These are phyloP conservation scores for Alviniconcha strummeri DNA, from an alignment of 2,888 invertebrate species.

Conservation along the genomic window DNA sequence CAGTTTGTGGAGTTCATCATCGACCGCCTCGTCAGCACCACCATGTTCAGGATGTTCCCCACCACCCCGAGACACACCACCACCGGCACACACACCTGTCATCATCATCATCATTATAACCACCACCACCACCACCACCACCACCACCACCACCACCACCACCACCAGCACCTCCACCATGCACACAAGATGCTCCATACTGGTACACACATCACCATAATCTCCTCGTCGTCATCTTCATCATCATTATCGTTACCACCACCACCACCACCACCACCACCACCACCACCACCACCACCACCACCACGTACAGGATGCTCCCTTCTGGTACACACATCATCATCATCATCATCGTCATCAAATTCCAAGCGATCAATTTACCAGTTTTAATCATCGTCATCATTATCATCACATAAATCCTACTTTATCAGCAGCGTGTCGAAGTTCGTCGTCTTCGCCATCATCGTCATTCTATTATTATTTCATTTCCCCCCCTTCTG, in stretches of 20 bases:
- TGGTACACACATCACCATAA: no score
- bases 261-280: neutral
- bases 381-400: neutral
- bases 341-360: neutral
- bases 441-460: no score
- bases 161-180: no score
- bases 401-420: neutral
- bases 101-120: conserved; percentile 34
- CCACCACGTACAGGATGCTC: neutral
- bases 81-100: conserved; percentile 59
- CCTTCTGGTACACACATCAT: neutral
- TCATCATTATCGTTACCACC: conserved; percentile 2
- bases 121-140: conserved; percentile 53
- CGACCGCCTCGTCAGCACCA: conserved; percentile 64
- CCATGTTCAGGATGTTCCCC: conserved; percentile 67
- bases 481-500: no score
- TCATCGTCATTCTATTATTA: no score
- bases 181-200: no score
- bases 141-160: neutral
- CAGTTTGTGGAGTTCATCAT: conserved; percentile 71
- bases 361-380: neutral
- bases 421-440: no score
- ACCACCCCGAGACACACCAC: conserved; percentile 62
- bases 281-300: neutral
- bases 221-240: no score